phyloP scores from a whole-genome alignment of 2,113 vertebrate genomes.

The Aplodontia rufa region DNA sequence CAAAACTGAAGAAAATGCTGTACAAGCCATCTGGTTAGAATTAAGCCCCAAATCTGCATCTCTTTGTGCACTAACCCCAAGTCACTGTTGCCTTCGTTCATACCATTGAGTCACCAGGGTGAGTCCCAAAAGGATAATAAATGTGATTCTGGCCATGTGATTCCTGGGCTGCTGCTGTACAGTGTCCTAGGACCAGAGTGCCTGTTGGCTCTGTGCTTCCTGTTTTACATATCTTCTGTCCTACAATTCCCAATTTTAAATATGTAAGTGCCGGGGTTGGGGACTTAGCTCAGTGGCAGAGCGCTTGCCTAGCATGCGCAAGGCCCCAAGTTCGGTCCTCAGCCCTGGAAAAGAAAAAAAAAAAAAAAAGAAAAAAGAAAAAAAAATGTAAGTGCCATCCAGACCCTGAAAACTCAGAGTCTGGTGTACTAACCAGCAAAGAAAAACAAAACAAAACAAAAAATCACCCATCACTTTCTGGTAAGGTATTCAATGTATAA shows the following conservation, averaged over 20 bases:
- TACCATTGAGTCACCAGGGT: neutral
- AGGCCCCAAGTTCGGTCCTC: no score
- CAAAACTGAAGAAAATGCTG: neutral
- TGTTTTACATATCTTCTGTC: fast-evolving
- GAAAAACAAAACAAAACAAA: neutral
- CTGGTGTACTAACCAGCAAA: neutral
- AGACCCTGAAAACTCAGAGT: neutral
- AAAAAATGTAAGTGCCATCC: neutral
- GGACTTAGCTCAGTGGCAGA: no score
- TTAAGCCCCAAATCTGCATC: neutral
- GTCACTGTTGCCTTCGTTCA: neutral
- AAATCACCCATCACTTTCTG: neutral
- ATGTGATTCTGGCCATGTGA: neutral
- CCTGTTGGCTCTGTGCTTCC: no score
- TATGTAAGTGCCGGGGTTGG: no score
- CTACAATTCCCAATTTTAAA: neutral
- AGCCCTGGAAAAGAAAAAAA: no score
- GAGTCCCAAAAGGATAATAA: neutral
- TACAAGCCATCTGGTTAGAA: neutral
- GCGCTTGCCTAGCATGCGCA: no score
- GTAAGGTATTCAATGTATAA: neutral
- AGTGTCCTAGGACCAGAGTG: neutral
- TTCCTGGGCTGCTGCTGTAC: neutral
- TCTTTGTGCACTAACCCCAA: neutral
- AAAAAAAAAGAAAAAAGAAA: no score